A percentile compares a stretch with the other conserved stretches of the same genome.
phyloP scores from a whole-genome alignment of 1,140 invertebrate genomes.

The Rhyacophila brunnea region DNA sequence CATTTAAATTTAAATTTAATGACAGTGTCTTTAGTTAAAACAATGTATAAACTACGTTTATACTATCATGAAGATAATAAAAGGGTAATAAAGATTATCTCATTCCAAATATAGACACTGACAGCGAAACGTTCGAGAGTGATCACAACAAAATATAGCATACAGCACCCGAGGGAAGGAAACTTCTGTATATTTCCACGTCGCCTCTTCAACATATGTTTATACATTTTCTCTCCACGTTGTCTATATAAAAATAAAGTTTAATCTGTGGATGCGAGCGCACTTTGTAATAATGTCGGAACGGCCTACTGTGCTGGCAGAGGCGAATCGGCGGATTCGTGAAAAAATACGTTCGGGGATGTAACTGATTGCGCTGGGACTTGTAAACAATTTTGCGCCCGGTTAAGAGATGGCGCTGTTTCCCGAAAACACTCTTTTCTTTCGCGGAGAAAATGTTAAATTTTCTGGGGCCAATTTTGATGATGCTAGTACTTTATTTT shows the following conservation, averaged over 20 bases:
- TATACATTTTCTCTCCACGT: conserved; percentile 9
- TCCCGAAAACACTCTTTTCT: background rate
- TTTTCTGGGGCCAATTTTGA: too few relatives aligned
- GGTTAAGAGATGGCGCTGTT: background rate
- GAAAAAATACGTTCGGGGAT: conserved; percentile 36
- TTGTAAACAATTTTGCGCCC: conserved; percentile 28
- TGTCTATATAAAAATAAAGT: conserved; percentile 33
- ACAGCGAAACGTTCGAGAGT: too few relatives aligned
- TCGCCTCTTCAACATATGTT: background rate
- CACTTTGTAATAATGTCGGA: conserved; percentile 29
- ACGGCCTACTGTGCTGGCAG: background rate
- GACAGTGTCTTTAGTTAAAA: too few relatives aligned
- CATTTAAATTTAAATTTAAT: too few relatives aligned
- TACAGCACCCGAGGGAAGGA: background rate
- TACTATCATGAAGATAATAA: too few relatives aligned
- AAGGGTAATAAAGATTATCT: too few relatives aligned
- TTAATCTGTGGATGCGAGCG: conserved; percentile 27
- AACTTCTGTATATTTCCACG: background rate
- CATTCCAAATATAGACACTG: too few relatives aligned
- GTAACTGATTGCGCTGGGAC: conserved; percentile 34
- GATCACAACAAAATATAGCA: too few relatives aligned
- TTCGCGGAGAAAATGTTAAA: too few relatives aligned
- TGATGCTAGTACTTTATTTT: too few relatives aligned
- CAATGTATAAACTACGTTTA: too few relatives aligned
- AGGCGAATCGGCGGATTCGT: conserved; percentile 30